These are phyloP conservation scores for Anguilla marmorata DNA, from an alignment of 2,797 vertebrate species.

Conservation along the genomic window DNA sequence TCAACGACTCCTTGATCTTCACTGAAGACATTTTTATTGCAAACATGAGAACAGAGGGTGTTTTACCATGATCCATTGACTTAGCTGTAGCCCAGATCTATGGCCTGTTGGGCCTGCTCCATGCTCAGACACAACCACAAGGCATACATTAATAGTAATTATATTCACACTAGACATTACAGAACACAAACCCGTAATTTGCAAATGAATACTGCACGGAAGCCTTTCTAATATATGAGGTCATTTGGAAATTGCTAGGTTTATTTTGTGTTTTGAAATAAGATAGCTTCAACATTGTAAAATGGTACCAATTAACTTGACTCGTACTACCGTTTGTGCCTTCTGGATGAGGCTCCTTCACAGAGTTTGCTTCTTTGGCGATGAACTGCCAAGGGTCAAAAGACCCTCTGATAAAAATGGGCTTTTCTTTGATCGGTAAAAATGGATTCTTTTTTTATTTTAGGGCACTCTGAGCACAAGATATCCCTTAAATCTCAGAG, in stretches of 20 bases:
- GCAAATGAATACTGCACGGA: background rate
- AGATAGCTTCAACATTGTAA: background rate
- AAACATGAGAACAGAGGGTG: conserved; percentile 19
- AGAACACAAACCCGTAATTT: background rate
- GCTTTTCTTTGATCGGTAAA: background rate
- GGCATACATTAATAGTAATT: background rate
- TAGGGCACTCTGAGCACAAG: background rate
- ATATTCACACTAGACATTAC: background rate
- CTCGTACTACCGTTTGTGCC: background rate
- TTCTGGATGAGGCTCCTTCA: background rate
- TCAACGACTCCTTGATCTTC: conserved; percentile 6
- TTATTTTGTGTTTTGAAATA: background rate
- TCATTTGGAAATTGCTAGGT: background rate
- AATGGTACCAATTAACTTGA: conserved; percentile 8
- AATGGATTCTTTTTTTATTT: background rate
- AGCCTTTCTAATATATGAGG: background rate
- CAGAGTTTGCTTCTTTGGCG: background rate
- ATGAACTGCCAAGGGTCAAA: background rate
- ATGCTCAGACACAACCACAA: background rate
- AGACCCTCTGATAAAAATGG: background rate
- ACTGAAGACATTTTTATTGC: conserved; percentile 13
- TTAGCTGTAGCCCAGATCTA: background rate
- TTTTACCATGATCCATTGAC: background rate
- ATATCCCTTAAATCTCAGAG: background rate
- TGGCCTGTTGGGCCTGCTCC: background rate